A percentile compares a stretch with the other conserved stretches of the same genome.
Conservation (phyloP, 2,888 invertebrate species). For the Caenorhabditis sp. region DNA sequence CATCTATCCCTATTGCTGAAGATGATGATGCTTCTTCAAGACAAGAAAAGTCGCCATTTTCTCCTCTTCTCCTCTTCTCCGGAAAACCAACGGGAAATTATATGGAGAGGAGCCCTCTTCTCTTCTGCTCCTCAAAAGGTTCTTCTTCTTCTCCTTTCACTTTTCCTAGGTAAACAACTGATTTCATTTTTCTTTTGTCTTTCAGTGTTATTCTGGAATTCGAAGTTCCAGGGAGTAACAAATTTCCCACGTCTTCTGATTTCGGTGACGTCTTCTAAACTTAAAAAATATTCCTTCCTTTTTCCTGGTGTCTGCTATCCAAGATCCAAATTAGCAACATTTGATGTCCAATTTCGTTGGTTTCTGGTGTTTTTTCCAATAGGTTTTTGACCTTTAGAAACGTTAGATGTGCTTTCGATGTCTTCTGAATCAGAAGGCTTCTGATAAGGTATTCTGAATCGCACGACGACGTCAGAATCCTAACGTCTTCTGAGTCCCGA, state of each 20-base stretch:
- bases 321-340: background rate
- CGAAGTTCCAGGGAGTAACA: background rate
- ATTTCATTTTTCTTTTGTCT: background rate
- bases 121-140: background rate
- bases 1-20: background rate
- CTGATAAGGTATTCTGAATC: too few species aligned
- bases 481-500: background rate
- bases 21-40: background rate
- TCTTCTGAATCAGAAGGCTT: background rate
- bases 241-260: background rate
- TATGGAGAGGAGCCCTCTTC: background rate
- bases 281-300: background rate
- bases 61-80: background rate
- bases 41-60: background rate
- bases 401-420: too few species aligned
- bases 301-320: background rate
- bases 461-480: background rate
- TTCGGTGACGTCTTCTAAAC: background rate
- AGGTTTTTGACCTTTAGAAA: slow-evolving; percentile 1
- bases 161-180: background rate
- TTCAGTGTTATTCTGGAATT: background rate
- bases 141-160: background rate
- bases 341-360: background rate
- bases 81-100: slow-evolving; percentile 29
- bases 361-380: background rate